Evolutionary conservation across 2,888 invertebrate species (phyloP).

Genomic region (Hydrotaea cyrtoneurina): DNA sequence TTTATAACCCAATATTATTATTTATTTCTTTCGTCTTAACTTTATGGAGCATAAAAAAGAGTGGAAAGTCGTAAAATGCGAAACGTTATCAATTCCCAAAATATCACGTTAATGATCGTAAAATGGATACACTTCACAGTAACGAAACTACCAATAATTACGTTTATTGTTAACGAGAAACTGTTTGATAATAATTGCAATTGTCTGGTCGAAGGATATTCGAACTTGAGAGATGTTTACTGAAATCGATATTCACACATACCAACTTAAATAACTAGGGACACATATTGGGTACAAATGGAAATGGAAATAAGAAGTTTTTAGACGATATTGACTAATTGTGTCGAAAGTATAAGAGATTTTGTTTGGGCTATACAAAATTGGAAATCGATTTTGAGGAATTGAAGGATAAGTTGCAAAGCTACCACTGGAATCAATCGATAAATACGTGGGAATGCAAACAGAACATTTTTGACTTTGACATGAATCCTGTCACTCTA

Average conservation of each 20-base stretch:
- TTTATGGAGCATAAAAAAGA: background rate
- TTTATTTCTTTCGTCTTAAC: background rate
- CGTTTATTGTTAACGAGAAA: background rate
- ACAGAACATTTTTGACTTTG: too few relatives aligned
- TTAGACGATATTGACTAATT: too few relatives aligned
- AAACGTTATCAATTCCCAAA: slow-evolving; percentile 35
- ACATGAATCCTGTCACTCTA: too few relatives aligned
- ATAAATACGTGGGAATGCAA: too few relatives aligned
- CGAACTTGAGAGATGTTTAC: background rate
- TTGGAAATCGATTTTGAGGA: too few relatives aligned
- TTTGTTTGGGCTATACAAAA: too few relatives aligned
- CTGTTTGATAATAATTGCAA: background rate
- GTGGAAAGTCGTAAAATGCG: slow-evolving; percentile 3
- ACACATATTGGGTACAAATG: too few relatives aligned
- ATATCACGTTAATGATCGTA: slow-evolving; percentile 40
- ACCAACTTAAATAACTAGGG: too few relatives aligned
- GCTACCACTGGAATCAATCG: too few relatives aligned
- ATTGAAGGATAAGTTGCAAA: too few relatives aligned
- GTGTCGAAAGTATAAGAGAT: too few relatives aligned
- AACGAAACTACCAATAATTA: slow-evolving; percentile 27
- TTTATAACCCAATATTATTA: slow-evolving; percentile 34
- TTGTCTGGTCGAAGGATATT: background rate
- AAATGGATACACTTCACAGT: slow-evolving; percentile 15
- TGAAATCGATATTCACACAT: background rate
- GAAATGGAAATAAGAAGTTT: too few relatives aligned